Percentiles rank a stretch among this genome's conserved stretches.
These are phyloP conservation scores for Myotis davidii DNA, from an alignment of 2,113 vertebrate genomes.

Conservation along the genomic window DNA sequence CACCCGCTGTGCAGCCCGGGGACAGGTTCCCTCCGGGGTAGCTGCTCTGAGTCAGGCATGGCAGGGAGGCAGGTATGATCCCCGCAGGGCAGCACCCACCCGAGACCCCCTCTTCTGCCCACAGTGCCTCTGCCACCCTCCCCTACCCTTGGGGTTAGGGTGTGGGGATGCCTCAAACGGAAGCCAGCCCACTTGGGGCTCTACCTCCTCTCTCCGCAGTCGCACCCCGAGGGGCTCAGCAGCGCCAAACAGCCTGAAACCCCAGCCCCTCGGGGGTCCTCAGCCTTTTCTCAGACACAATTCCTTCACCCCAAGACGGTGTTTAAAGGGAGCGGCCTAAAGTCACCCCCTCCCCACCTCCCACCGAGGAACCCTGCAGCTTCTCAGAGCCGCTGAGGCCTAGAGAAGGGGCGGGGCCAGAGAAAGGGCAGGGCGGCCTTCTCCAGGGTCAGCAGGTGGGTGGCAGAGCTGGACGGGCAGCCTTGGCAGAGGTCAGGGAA, in stretches of 20 bases:
- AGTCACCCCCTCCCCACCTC: not conserved
- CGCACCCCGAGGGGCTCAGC: not conserved
- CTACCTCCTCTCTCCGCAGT: not conserved
- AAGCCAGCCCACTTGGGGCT: not conserved
- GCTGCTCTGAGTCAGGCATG: no score
- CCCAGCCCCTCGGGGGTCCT: not conserved
- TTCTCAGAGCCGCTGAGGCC: not conserved
- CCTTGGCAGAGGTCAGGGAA: not conserved
- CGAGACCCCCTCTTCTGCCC: no score
- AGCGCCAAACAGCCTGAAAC: not conserved
- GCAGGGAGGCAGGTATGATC: not conserved
- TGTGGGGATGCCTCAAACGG: not conserved
- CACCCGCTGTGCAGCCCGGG: not conserved
- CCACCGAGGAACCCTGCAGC: not conserved
- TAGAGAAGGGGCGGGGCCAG: not conserved
- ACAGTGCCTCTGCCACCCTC: not conserved
- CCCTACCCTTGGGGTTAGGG: not conserved
- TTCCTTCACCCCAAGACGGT: not conserved
- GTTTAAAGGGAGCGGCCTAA: not conserved
- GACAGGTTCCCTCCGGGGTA: not conserved
- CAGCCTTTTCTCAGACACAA: not conserved
- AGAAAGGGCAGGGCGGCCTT: not conserved
- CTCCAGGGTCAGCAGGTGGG: not conserved
- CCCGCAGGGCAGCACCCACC: not conserved
- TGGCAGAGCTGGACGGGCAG: not conserved